Base-by-base conservation (phyloP, 1,140 invertebrate genomes). In the Muscidifurax raptorellus region DNA sequence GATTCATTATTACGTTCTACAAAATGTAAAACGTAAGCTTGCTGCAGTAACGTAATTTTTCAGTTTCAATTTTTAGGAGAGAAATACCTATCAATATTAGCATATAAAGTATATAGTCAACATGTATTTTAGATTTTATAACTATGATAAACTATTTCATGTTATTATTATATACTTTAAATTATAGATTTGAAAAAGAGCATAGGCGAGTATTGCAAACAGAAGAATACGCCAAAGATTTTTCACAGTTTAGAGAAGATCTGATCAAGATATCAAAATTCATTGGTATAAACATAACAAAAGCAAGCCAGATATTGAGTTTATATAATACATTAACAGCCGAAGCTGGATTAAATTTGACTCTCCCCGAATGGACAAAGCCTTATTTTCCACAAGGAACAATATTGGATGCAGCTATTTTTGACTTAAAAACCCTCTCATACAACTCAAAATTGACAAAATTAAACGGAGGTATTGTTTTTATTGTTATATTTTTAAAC, bases 1-100 rank as follows among this genome's bases (percentile, higher is more conserved):
- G 90, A 92, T 72, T 81, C 86, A 30, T 22, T 90, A 12, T 64
- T 90, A 12, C 84, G 83, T 74, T 12, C 85, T 10, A 25, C 84
- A 1, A 0, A 28, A 2, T 89, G 86, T 72, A 78, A 86, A 66
- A 9, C 47, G 79, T 81, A 81, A 59, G 36, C 36, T 40, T n/a
- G n/a, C n/a, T n/a, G n/a, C n/a, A n/a, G n/a, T n/a, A n/a, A n/a
- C n/a, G n/a, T n/a, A n/a, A n/a, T 71, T 36, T 10, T 40, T 40
- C 10, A 40, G 36, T 40, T 40, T 40, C 10, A 9, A 40, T 40
- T 40, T 9, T 40, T 36, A 1, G 7, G 10, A 40, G 36, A 40
- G 32, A 40, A 40, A 40, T 40, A 40, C 7, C 36, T 40, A 1
- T 40, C 36, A 9, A 40, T 9, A 40, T 12, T 2, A 10, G 7